Conservation (phyloP, 2,113 vertebrate species). For the Willisornis vidua region DNA sequence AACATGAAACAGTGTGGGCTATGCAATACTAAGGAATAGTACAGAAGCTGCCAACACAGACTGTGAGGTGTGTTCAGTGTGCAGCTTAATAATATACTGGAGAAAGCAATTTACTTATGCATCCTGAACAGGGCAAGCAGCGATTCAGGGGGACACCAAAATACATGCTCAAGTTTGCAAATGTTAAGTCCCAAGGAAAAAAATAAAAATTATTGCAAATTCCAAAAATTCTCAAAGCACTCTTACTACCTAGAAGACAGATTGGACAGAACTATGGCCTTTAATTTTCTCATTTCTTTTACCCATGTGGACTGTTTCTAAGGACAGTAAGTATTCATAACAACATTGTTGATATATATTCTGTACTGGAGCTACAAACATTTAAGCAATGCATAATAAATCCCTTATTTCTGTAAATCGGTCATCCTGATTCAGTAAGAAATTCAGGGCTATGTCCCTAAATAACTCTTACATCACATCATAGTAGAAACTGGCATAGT, state of each 20-base stretch:
- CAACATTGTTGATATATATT: neutral
- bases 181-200: neutral
- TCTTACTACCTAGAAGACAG: neutral
- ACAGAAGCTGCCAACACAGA: neutral
- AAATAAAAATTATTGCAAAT: neutral
- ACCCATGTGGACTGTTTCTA: neutral
- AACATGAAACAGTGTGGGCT: neutral
- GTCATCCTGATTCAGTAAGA: neutral
- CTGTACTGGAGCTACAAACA: neutral
- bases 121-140: neutral
- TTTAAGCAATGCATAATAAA: slow-evolving; percentile 35
- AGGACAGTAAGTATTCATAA: neutral
- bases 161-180: neutral
- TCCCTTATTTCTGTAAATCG: slow-evolving; percentile 22
- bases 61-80: neutral
- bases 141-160: neutral
- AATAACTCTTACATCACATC: slow-evolving; percentile 55
- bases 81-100: neutral
- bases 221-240: neutral
- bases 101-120: neutral
- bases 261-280: neutral
- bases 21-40: neutral
- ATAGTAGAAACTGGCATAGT: neutral
- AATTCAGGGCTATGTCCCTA: neutral
- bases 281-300: neutral